Percentiles rank a stretch among this genome's conserved stretches.
Evolutionary conservation across 1,140 invertebrate species (phyloP).

Genomic region (Anastatus disparis): DNA sequence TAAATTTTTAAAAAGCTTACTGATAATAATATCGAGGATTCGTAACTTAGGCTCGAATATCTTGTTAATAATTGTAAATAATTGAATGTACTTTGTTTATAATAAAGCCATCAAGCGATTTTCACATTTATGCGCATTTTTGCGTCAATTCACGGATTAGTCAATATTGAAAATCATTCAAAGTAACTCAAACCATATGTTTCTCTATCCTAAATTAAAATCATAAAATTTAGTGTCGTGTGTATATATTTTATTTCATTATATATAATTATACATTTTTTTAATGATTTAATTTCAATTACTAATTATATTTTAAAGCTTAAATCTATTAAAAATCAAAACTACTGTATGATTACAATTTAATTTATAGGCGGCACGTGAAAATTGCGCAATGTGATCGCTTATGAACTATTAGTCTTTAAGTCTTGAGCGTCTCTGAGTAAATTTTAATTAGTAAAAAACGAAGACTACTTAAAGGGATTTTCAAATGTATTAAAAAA

Average conservation of each 20-base stretch:
- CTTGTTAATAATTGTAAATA: constrained; percentile 65
- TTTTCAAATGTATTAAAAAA: neutral
- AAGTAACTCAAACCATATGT: too few relatives aligned
- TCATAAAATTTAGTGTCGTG: too few relatives aligned
- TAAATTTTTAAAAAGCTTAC: neutral
- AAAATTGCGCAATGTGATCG: neutral
- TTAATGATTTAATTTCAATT: neutral
- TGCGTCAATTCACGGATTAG: too few relatives aligned
- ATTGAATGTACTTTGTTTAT: constrained; percentile 51
- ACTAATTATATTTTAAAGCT: neutral
- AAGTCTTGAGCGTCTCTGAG: constrained; percentile 43
- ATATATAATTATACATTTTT: neutral
- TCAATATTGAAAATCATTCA: too few relatives aligned
- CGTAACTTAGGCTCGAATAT: constrained; percentile 50
- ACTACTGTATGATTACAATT: too few relatives aligned
- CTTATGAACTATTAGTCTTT: constrained; percentile 47
- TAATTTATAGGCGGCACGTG: too few relatives aligned
- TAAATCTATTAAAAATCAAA: too few relatives aligned
- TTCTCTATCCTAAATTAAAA: too few relatives aligned
- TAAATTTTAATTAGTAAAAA: too few relatives aligned
- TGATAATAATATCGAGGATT: constrained; percentile 5
- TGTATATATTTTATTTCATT: too few relatives aligned
- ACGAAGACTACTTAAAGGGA: neutral
- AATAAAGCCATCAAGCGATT: constrained; percentile 27
- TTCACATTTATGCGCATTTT: too few relatives aligned